A percentile compares a stretch with the other conserved stretches of the same genome.
Conservation (phyloP, 1,140 invertebrate genomes). For the Ips nitidus region DNA sequence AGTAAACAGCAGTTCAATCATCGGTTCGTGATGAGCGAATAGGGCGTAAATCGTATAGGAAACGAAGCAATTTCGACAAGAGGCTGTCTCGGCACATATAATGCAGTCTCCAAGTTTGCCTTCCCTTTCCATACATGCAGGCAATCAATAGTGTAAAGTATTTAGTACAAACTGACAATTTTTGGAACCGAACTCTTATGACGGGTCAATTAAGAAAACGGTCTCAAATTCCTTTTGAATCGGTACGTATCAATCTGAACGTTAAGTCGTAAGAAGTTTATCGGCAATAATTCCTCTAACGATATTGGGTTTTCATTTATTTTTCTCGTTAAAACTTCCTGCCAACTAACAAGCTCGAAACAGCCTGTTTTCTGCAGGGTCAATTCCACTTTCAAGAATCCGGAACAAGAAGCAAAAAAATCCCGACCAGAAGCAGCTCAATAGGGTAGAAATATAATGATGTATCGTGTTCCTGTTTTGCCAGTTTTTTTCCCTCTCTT, state of each 20-base stretch:
- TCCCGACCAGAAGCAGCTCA: slow-evolving; percentile 5
- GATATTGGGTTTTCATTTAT: slow-evolving; percentile 23
- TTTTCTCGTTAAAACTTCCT: slow-evolving; percentile 30
- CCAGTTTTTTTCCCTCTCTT: too few species aligned
- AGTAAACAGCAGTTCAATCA: slow-evolving; percentile 33
- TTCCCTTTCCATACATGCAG: neutral
- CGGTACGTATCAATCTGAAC: too few species aligned
- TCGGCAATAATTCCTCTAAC: slow-evolving; percentile 30
- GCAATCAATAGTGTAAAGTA: too few species aligned
- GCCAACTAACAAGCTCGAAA: slow-evolving; percentile 23
- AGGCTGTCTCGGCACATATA: slow-evolving; percentile 15
- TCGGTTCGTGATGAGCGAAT: slow-evolving; percentile 13
- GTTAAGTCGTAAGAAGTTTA: slow-evolving; percentile 16
- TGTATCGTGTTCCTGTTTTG: slow-evolving; percentile 19
- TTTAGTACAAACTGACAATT: too few species aligned
- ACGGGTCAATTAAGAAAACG: too few species aligned
- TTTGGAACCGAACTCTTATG: too few species aligned
- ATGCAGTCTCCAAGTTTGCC: neutral
- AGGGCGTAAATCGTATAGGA: slow-evolving; percentile 29
- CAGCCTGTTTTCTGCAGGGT: slow-evolving; percentile 22
- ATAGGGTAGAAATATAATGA: slow-evolving; percentile 30
- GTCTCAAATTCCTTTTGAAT: too few species aligned
- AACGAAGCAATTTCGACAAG: slow-evolving; percentile 32
- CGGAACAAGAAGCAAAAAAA: slow-evolving; percentile 1
- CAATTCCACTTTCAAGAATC: slow-evolving; percentile 6